Evolutionary conservation across 2,113 vertebrate species (phyloP).

Genomic region (Pavo muticus): DNA sequence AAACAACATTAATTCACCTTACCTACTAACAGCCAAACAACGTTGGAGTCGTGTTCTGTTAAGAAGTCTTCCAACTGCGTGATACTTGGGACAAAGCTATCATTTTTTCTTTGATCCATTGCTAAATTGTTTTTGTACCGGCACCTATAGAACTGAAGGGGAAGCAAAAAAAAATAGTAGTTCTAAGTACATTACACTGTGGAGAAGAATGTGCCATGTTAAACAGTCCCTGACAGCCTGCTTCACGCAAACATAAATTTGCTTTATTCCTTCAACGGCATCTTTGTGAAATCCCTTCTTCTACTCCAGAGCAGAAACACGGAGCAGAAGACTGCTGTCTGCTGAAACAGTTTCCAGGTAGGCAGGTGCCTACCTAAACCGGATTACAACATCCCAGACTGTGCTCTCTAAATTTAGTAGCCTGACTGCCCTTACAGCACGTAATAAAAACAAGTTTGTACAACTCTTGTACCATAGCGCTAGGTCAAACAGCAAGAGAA

Average conservation of each 20-base stretch:
- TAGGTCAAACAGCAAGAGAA: background rate
- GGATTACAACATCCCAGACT: background rate
- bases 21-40: constrained; percentile 98
- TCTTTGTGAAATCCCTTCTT: background rate
- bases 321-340: background rate
- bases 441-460: background rate
- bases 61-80: constrained; percentile 91
- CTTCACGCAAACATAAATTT: background rate
- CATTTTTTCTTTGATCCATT: constrained; percentile 88
- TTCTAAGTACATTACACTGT: background rate
- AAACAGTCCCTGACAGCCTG: background rate
- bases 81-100: constrained; percentile 89
- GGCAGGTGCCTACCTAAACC: background rate
- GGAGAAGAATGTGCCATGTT: background rate
- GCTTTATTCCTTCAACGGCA: background rate
- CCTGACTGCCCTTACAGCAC: background rate
- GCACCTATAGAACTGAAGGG: constrained; percentile 57
- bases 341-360: background rate
- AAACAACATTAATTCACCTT: constrained; percentile 52
- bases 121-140: constrained; percentile 46
- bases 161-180: background rate
- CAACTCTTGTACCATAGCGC: background rate
- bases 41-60: constrained; percentile 92
- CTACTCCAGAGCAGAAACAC: background rate
- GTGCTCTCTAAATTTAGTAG: background rate